Evolutionary conservation across 2,888 invertebrate species (phyloP), one percentile per base, ranked within the genome.

Genomic region (Melanostoma scalare): DNA sequence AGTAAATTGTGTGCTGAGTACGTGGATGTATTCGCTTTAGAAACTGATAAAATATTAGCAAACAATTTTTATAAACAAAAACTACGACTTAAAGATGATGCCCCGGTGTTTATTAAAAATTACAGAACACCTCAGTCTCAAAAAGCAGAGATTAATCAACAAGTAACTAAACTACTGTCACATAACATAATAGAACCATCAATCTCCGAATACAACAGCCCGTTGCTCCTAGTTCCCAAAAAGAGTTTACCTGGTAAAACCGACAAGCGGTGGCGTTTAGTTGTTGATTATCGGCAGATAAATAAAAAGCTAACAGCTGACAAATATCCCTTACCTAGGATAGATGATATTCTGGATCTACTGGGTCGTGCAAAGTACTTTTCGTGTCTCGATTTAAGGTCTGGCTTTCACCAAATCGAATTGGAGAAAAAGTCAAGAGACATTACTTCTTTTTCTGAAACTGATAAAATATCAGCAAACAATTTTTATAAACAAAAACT

Each of bases 1-100:
- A 58, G 8, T 0, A 10, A 58, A 6, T 42, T 58, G 1, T 58
- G 58, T 40, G 6, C 30, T 6, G 58, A 40, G 2, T 58, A 8
- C 31, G 10, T 42, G 10, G 58, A 58, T 42, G 31, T 58, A 31
- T 58, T 44, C 44, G 58, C 58, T 8, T 40, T 63, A 63, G 50
- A 63, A 30, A 35, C 10, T 6, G 58, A 69, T 40, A 58, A 36
- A n/a, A 44, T 69, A 8, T 78, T 84, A 9, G 30, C 50, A 9
- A 87, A 87, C 72, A 87, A 87, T 79, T 86, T 86, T 36, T 55
- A 55, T 36, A 55, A 36, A 9, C 53, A 55, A 52, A 52, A 55
- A 9, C 10, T 55, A 8, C 35, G n/a, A 55, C 5, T 55, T 5
- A 55, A 10, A 31, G 53, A 55, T 55, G 6, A 31, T 31, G 10